Conservation (phyloP, 2,888 invertebrate species). For the Apodemia mormo region DNA sequence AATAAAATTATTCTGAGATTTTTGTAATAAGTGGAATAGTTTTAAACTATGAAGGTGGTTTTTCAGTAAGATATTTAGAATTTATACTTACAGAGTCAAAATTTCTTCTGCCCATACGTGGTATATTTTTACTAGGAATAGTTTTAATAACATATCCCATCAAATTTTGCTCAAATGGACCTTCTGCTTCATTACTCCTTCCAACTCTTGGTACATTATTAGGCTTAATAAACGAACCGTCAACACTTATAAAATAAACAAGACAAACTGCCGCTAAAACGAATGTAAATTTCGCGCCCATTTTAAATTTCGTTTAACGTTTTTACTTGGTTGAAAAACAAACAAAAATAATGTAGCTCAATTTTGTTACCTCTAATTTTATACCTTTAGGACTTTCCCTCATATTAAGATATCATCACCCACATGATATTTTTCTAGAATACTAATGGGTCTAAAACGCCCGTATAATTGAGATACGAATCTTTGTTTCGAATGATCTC, state of each 20-base stretch:
- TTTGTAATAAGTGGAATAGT: too few relatives aligned
- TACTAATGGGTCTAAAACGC: constrained; percentile 41
- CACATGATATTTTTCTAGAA: constrained; percentile 39
- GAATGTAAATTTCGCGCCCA: constrained; percentile 53
- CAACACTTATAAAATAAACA: constrained; percentile 50
- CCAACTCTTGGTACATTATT: constrained; percentile 73
- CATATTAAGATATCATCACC: constrained; percentile 48
- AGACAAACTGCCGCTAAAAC: constrained; percentile 57
- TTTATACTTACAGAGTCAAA: constrained; percentile 64
- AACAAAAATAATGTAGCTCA: constrained; percentile 41
- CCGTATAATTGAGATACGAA: constrained; percentile 22
- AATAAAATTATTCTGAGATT: too few relatives aligned
- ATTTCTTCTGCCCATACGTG: constrained; percentile 73
- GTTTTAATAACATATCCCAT: constrained; percentile 76
- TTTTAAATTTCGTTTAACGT: constrained; percentile 45
- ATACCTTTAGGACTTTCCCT: constrained; percentile 62
- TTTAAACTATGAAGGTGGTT: too few relatives aligned
- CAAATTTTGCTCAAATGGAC: constrained; percentile 57
- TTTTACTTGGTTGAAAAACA: constrained; percentile 26
- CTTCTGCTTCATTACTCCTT: constrained; percentile 67
- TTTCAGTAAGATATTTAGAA: background rate
- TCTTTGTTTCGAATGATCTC: background rate
- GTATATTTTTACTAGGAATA: constrained; percentile 67
- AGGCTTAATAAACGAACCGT: constrained; percentile 69
- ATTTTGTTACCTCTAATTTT: constrained; percentile 35